phyloP scores from a whole-genome alignment of 2,113 vertebrate species.

The Calyptomena viridis region DNA sequence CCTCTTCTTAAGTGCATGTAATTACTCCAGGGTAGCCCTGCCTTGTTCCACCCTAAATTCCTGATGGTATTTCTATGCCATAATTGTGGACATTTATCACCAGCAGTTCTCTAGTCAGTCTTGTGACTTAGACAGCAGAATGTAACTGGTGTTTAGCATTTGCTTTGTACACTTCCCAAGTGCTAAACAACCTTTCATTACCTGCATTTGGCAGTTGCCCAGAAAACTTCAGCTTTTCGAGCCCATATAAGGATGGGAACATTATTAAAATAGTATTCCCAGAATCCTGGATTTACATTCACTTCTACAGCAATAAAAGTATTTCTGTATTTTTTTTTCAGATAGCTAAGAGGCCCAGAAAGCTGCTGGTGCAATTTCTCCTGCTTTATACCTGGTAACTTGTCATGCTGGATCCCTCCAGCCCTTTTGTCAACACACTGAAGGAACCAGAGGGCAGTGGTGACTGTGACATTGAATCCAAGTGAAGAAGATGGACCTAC shows the following conservation, averaged over 20 bases:
- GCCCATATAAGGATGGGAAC: not conserved
- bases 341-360: not conserved
- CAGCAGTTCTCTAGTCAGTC: not conserved
- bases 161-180: not conserved
- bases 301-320: not conserved
- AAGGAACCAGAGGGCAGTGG: not conserved
- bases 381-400: accelerated
- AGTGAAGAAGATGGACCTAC: not conserved
- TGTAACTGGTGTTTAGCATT: not conserved
- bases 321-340: not conserved
- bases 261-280: not conserved
- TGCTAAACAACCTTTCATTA: not conserved
- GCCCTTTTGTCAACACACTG: not conserved
- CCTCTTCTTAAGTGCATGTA: not conserved
- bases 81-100: conserved; percentile 4
- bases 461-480: not conserved
- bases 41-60: conserved; percentile 38
- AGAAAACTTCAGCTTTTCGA: not conserved
- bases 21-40: not conserved
- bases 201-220: not conserved
- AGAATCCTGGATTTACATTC: not conserved
- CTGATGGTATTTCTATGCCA: not conserved
- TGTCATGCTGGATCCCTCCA: too few species aligned
- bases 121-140: not conserved
- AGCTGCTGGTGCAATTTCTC: not conserved